Conservation (phyloP, 2,113 vertebrate species). For the Deroptyus accipitrinus region DNA sequence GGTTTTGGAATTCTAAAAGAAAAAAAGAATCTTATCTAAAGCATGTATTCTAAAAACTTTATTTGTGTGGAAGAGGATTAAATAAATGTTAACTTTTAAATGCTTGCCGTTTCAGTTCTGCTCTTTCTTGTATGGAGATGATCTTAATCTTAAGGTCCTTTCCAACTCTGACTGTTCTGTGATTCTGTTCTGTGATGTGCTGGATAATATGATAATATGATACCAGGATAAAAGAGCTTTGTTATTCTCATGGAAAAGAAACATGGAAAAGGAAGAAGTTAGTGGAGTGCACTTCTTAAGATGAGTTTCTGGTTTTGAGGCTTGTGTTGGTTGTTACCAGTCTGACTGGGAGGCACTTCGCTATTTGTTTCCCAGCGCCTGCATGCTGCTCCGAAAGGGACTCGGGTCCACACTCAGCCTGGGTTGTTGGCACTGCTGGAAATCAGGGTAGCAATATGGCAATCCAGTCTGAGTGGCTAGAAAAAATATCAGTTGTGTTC, state of each 20-base stretch:
- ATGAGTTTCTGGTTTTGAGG: neutral
- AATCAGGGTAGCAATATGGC: neutral
- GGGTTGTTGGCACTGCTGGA: neutral
- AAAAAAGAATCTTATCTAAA: neutral
- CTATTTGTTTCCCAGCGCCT: neutral
- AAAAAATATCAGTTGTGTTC: neutral
- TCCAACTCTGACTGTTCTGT: no score
- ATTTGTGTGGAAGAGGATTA: neutral
- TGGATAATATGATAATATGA: neutral
- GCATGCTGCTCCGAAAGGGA: neutral
- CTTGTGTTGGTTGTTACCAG: neutral
- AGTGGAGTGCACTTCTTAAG: neutral
- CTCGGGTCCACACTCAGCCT: neutral
- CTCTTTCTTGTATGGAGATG: neutral
- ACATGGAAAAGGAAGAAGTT: neutral
- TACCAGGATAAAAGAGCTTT: neutral
- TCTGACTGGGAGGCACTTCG: neutral
- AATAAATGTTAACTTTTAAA: conserved; percentile 17
- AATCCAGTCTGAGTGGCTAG: neutral
- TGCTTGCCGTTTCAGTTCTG: neutral
- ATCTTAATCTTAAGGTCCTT: no score
- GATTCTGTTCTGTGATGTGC: no score
- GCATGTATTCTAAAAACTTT: neutral
- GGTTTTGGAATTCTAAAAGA: neutral
- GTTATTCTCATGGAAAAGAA: neutral